Evolutionary conservation across 2,797 vertebrate genomes (phyloP).

Genomic region (Artibeus jamaicensis): DNA sequence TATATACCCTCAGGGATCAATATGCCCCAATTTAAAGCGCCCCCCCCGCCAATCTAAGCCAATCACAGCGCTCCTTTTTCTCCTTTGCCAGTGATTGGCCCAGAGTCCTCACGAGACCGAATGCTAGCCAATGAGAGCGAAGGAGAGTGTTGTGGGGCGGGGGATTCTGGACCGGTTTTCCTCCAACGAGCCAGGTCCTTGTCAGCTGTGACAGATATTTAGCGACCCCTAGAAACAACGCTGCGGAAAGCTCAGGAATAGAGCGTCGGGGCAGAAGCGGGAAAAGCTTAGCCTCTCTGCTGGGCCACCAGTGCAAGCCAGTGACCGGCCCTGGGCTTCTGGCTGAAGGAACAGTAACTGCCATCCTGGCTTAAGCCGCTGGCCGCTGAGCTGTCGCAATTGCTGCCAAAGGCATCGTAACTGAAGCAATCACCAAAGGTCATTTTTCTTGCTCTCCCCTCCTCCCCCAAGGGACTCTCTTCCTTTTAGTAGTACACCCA

Average conservation of each 20-base stretch:
- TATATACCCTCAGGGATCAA: not conserved
- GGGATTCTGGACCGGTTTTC: too few relatives aligned
- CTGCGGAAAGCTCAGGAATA: not conserved
- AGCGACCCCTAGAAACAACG: not conserved
- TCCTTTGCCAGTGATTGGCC: not conserved
- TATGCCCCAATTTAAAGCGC: not conserved
- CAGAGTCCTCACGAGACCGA: not conserved
- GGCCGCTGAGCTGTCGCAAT: not conserved
- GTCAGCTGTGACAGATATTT: not conserved
- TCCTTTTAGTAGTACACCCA: not conserved
- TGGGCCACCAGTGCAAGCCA: not conserved
- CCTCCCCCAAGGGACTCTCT: too few relatives aligned
- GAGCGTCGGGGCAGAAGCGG: rapidly evolving
- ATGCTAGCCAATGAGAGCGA: not conserved
- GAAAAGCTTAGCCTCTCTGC: not conserved
- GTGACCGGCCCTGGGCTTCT: not conserved
- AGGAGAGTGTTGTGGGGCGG: rapidly evolving
- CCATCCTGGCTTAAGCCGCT: not conserved
- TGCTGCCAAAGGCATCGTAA: not conserved
- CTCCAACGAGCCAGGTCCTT: rapidly evolving
- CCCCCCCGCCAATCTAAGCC: not conserved
- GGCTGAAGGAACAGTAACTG: not conserved
- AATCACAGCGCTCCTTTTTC: not conserved
- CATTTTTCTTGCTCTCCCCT: not conserved
- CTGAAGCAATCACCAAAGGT: not conserved